Evolutionary conservation across 2,797 vertebrate species (phyloP).

Genomic region (Moxostoma hubbsi): DNA sequence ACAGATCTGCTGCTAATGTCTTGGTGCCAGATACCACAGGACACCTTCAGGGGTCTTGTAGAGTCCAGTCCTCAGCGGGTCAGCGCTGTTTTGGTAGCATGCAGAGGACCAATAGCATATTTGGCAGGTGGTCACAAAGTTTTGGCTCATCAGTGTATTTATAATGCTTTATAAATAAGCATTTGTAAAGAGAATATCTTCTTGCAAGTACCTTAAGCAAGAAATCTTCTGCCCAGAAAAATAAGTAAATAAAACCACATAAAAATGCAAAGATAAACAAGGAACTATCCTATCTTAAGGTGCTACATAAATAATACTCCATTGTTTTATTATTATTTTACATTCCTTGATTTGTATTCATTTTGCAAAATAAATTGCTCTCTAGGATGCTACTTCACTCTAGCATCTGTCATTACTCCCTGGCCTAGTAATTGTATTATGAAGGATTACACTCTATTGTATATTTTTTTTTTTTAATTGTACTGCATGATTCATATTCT

Average conservation of each 20-base stretch:
- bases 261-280: neutral
- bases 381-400: neutral
- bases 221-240: conserved; percentile 2
- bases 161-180: neutral
- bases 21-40: no score
- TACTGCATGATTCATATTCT: neutral
- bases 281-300: neutral
- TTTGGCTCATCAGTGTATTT: no score
- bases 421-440: neutral
- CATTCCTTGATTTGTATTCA: conserved; percentile 2
- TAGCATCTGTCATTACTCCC: neutral
- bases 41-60: no score
- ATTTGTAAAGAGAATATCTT: neutral
- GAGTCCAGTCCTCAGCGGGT: no score
- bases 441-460: conserved; percentile 22
- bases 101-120: no score
- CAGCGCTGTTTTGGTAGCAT: no score
- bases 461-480: neutral
- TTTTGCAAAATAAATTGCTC: conserved; percentile 14
- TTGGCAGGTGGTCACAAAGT: no score
- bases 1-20: no score
- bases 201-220: neutral
- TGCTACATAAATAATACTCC: conserved; percentile 2
- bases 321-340: conserved; percentile 24
- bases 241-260: conserved; percentile 11